Evolutionary conservation across 37 sponge, comb jelly and placozoan genomes (phyloP).

Genomic region (Ianthella basta): DNA sequence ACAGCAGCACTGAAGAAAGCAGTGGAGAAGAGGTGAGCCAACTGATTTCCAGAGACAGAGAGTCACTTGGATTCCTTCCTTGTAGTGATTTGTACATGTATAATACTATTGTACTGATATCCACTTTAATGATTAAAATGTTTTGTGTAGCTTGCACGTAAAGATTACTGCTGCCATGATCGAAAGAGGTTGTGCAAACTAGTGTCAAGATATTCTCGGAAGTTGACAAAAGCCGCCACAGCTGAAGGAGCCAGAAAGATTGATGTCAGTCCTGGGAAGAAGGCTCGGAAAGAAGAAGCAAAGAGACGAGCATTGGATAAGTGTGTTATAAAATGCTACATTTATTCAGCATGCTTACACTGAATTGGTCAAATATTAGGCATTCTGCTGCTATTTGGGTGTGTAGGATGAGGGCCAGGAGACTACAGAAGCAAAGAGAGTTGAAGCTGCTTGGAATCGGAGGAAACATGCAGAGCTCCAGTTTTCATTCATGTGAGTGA

Average conservation of each 20-base stretch:
- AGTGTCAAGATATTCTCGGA: constrained; percentile 6
- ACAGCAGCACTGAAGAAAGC: too few species aligned
- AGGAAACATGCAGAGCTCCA: constrained; percentile 17
- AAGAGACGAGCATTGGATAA: background rate
- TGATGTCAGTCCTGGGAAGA: constrained; percentile 31
- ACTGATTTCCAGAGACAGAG: too few species aligned
- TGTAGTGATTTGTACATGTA: too few species aligned
- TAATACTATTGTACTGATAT: too few species aligned
- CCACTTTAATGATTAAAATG: too few species aligned
- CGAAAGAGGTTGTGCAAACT: constrained; percentile 5
- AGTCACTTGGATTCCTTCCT: too few species aligned
- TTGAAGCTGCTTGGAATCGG: constrained; percentile 24
- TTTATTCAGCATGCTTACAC: too few species aligned
- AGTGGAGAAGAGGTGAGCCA: too few species aligned
- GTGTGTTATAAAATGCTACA: background rate
- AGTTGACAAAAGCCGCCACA: background rate
- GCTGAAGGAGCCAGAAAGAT: background rate
- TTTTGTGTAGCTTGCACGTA: too few species aligned
- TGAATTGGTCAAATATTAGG: too few species aligned
- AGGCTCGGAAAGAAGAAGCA: constrained; percentile 2
- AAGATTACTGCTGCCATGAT: constrained; percentile 7
- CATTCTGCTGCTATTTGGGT: too few species aligned
- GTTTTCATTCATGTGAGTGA: constrained; percentile 26
- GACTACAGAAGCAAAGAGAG: constrained; percentile 10
- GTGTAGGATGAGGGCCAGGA: constrained; percentile 2